Base-by-base conservation (phyloP, 2,113 vertebrate species). In the Atherinomorus stipes region DNA sequence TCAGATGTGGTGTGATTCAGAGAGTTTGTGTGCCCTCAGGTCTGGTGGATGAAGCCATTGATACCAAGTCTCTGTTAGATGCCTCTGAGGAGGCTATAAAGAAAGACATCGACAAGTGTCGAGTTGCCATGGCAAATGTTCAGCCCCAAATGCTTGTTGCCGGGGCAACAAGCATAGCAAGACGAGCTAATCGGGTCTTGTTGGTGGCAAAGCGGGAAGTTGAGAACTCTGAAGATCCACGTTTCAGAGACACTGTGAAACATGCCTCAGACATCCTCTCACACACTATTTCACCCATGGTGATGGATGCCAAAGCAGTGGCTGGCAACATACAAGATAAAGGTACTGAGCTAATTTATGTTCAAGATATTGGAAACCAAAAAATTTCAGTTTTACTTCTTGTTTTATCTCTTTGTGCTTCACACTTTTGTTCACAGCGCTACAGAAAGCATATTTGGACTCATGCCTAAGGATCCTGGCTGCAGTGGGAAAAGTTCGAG, bases 51-150 rank as follows among this genome's bases (percentile, higher is more conserved):
- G 97, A 98, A 93, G 98, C 98, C 63, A 99, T 99, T 38, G 98
- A 99, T 86, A 99, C 98, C 23, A 98, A 97, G 84, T 99, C 98
- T 69, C 92, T 99, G 62, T 68, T 99, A 88, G 97, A 99, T 84
- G 98, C 98, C 18, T 99, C 98, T 1, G 98, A 99, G 86, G 98
- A 99, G 86, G 98, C 98, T 13, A 99, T 99, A 88, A 99, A 99
- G 91, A 99, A 99, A 91, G 98, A 99, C 85, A 96, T 99, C 51
- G 98, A 99, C 86, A 99, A 99, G 84, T 99, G 98, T 85, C 94
- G 97, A 87, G 98, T 99, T 76, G 97, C 98, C 1, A 99, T 99
- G 97, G 97, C 98, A 21, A 99, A 99, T 26, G 95, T 98, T 75
- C 98, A 99, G 34, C 98, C 98, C 37, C 98, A 99, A 93, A 97